phyloP scores from a whole-genome alignment of 1,140 invertebrate species.

The Acyrthosiphon pisum region DNA sequence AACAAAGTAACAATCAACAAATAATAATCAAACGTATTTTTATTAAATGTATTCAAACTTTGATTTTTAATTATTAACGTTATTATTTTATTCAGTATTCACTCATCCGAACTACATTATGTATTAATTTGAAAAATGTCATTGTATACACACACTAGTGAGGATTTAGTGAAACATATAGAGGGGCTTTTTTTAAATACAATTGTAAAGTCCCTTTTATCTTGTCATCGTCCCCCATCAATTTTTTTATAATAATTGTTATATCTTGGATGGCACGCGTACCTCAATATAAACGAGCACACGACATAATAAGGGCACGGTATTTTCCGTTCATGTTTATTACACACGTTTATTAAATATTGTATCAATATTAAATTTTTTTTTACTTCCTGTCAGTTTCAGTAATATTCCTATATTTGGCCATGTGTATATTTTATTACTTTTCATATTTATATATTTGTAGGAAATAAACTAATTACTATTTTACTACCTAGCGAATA shows the following conservation, averaged over 20 bases:
- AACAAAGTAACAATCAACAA: not conserved
- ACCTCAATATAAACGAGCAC: conserved; percentile 35
- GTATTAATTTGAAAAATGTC: conserved; percentile 45
- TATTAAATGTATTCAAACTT: not conserved
- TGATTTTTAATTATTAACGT: conserved; percentile 16
- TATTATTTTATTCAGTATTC: not conserved
- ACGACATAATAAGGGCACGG: conserved; percentile 29
- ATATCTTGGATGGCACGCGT: conserved; percentile 51
- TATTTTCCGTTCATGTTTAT: not conserved
- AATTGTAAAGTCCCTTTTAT: conserved; percentile 54
- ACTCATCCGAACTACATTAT: not conserved
- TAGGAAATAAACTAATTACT: not conserved
- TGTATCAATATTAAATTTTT: conserved; percentile 33
- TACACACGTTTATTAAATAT: conserved; percentile 39
- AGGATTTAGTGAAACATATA: conserved; percentile 21
- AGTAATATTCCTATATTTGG: not conserved
- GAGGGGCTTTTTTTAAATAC: conserved; percentile 45
- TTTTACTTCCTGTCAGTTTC: conserved; percentile 24
- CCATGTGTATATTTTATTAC: no score
- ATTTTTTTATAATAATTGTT: conserved; percentile 35
- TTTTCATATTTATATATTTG: not conserved
- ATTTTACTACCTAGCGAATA: not conserved
- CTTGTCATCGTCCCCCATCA: conserved; percentile 50
- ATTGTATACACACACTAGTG: conserved; percentile 21
- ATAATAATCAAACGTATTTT: not conserved